A percentile compares a stretch with the other conserved stretches of the same genome.
Conservation (phyloP, 1,140 invertebrate species). For the Cyphomyrmex costatus region DNA sequence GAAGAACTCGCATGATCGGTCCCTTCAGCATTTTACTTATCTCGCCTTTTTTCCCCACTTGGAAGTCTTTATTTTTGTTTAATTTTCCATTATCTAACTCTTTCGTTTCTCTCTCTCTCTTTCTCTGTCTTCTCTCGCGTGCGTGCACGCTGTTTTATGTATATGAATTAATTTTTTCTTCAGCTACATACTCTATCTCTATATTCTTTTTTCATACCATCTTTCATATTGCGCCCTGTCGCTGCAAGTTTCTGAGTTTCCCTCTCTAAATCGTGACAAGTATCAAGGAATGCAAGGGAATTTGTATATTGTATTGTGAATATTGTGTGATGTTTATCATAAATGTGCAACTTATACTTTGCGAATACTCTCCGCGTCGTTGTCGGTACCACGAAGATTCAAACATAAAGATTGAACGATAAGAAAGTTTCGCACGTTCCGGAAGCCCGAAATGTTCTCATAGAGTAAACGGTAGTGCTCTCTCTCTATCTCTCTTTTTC, state of each 20-base stretch:
- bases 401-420: slow-evolving; percentile 12
- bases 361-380: slow-evolving; percentile 7
- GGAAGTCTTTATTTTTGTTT: slow-evolving; percentile 32
- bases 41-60: not conserved
- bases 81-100: not conserved
- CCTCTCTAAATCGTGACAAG: slow-evolving; percentile 6
- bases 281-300: slow-evolving; percentile 47
- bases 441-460: slow-evolving; percentile 13
- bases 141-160: slow-evolving; percentile 13
- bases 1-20: slow-evolving; percentile 64
- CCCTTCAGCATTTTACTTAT: slow-evolving; percentile 35
- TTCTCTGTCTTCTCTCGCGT: not conserved
- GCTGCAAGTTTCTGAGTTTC: slow-evolving; percentile 29
- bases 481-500: not conserved
- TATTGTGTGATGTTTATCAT: slow-evolving; percentile 52
- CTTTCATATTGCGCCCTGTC: slow-evolving; percentile 9
- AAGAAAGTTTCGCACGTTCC: slow-evolving; percentile 30
- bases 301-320: slow-evolving; percentile 54
- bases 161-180: slow-evolving; percentile 4
- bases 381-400: not conserved
- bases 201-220: not conserved
- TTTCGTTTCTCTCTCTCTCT: slow-evolving; percentile 37
- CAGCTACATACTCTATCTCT: slow-evolving; percentile 1
- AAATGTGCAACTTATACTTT: slow-evolving; percentile 57
- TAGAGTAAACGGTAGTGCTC: slow-evolving; percentile 36